Evolutionary conservation across 92 coral and sea anemone genomes (phyloP).

Genomic region (Palythoa grandiflora): DNA sequence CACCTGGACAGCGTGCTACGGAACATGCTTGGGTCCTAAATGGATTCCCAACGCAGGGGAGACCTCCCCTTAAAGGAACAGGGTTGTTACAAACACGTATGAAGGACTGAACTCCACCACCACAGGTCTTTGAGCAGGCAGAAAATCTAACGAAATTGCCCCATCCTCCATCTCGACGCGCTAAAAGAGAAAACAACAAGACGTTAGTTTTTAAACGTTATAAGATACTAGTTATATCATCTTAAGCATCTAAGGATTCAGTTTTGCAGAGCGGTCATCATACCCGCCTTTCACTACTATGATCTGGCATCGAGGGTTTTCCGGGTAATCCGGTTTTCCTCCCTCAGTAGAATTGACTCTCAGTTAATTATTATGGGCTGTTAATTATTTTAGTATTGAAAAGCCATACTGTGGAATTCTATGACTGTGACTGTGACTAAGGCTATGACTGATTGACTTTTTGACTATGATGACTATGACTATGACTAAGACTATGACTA

Average conservation of each 20-base stretch:
- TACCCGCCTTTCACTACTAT: no score
- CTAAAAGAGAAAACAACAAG: background rate
- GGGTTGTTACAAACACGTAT: conserved; percentile 4
- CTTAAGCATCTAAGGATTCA: background rate
- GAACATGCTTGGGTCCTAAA: background rate
- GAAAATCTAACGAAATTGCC: background rate
- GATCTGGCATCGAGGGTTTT: no score
- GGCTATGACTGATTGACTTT: no score
- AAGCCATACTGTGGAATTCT: no score
- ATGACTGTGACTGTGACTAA: no score
- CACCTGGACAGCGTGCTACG: background rate
- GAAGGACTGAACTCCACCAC: background rate
- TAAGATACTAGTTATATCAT: background rate
- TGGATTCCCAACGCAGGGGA: background rate
- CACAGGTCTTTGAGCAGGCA: background rate
- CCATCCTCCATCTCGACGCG: background rate
- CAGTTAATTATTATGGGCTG: no score
- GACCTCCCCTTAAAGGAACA: background rate
- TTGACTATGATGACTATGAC: no score
- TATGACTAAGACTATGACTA: no score
- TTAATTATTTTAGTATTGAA: no score
- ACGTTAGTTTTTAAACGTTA: background rate
- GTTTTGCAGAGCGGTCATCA: no score
- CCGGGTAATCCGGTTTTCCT: no score
- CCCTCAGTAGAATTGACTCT: no score